A percentile compares a stretch with the other conserved stretches of the same genome.
Conservation (phyloP, 2,888 invertebrate species). For the Troides aeacus region DNA sequence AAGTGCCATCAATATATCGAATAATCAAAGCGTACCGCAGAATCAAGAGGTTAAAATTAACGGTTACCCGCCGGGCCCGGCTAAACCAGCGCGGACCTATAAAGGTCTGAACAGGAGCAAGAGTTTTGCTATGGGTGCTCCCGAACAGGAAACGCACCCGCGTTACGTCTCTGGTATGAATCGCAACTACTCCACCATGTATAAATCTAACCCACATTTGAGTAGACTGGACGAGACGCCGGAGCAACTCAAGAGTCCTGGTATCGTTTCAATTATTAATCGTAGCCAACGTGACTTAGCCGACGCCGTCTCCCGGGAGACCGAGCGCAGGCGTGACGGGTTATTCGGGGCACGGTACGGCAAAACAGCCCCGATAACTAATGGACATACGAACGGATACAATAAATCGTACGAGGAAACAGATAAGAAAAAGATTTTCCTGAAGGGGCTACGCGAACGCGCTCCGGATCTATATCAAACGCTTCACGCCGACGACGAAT, state of each 20-base stretch:
- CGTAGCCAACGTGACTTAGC: slow-evolving; percentile 89
- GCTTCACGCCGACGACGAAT: slow-evolving; percentile 83
- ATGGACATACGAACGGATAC: slow-evolving; percentile 72
- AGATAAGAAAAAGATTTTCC: slow-evolving; percentile 84
- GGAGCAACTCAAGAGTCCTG: slow-evolving; percentile 89
- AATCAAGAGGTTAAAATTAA: slow-evolving; percentile 65
- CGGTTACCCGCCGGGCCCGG: slow-evolving; percentile 81
- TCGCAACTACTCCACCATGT: slow-evolving; percentile 80
- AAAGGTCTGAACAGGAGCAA: slow-evolving; percentile 89
- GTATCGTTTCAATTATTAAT: slow-evolving; percentile 91
- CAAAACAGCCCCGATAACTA: slow-evolving; percentile 76
- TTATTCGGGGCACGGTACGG: slow-evolving; percentile 78
- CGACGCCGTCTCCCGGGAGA: slow-evolving; percentile 79
- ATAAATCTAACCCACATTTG: slow-evolving; percentile 89
- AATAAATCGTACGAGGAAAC: slow-evolving; percentile 70
- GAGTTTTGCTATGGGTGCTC: slow-evolving; percentile 90
- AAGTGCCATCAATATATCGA: slow-evolving; percentile 84
- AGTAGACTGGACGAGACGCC: slow-evolving; percentile 85
- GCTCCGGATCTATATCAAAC: slow-evolving; percentile 87
- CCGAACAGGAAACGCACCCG: slow-evolving; percentile 73
- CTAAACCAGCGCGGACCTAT: slow-evolving; percentile 89
- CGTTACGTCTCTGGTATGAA: slow-evolving; percentile 72
- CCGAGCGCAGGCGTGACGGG: slow-evolving; percentile 76
- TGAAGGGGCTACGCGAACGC: slow-evolving; percentile 84
- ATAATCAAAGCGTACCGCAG: slow-evolving; percentile 51